These are phyloP conservation scores for Connochaetes taurinus DNA, from an alignment of 2,113 vertebrate species.

Conservation along the genomic window DNA sequence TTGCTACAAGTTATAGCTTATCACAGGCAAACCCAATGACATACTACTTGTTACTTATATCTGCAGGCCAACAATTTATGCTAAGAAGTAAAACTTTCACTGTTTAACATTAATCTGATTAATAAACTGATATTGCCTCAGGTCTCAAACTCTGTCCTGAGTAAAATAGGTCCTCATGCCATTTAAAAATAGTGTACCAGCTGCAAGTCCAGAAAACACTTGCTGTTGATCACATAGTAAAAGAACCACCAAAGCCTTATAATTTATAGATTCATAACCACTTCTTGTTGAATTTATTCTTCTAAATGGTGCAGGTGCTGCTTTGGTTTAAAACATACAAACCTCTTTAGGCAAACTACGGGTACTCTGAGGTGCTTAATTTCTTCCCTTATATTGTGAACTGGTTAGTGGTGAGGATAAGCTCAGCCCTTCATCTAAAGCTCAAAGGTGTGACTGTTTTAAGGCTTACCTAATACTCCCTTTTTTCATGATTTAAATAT, in stretches of 20 bases:
- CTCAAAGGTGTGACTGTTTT: conserved; percentile 33
- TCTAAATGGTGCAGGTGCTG: conserved; percentile 22
- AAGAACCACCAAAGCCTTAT: conserved; percentile 20
- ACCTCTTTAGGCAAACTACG: not conserved
- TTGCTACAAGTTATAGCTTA: conserved; percentile 1
- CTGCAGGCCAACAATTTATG: conserved; percentile 38
- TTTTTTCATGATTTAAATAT: conserved; percentile 23
- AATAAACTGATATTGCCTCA: conserved; percentile 41
- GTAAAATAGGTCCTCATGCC: not conserved
- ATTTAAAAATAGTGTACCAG: not conserved
- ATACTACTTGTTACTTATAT: conserved; percentile 32
- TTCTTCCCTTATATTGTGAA: not conserved
- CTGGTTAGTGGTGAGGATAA: conserved; percentile 20
- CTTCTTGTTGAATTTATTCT: conserved; percentile 29
- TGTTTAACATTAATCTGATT: conserved; percentile 44
- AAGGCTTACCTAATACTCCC: not conserved
- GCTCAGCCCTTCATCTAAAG: conserved; percentile 24
- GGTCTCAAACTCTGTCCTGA: not conserved
- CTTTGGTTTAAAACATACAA: conserved; percentile 1
- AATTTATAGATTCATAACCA: conserved; percentile 31
- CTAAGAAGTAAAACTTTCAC: conserved; percentile 24
- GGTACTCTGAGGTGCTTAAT: not conserved
- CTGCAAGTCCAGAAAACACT: conserved; percentile 5
- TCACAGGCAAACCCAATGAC: not conserved
- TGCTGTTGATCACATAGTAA: conserved; percentile 32